Evolutionary conservation across 2,113 vertebrate species (phyloP).

Genomic region (Stigmatopora nigra): DNA sequence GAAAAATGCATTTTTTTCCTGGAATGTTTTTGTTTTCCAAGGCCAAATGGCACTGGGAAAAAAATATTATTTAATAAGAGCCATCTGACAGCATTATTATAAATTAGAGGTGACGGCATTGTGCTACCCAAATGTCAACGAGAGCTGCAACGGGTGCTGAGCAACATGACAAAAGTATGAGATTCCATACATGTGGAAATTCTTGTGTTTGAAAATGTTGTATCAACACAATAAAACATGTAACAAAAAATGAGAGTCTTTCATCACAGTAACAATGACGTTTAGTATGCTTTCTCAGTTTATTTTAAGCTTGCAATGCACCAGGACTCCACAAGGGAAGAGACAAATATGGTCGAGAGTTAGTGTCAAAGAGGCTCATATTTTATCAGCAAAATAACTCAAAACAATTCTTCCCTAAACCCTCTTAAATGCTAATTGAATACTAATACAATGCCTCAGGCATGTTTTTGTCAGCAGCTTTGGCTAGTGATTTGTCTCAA

Average conservation of each 20-base stretch:
- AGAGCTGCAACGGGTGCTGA: slow-evolving; percentile 8
- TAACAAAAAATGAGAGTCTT: slow-evolving; percentile 37
- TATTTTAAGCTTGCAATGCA: slow-evolving; percentile 51
- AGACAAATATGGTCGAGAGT: slow-evolving; percentile 60
- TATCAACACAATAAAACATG: slow-evolving; percentile 14
- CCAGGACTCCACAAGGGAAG: slow-evolving; percentile 47
- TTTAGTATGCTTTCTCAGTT: slow-evolving; percentile 44
- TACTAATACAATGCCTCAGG: slow-evolving; percentile 67
- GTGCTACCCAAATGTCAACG: slow-evolving; percentile 15
- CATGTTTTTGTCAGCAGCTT: slow-evolving; percentile 72
- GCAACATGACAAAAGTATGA: slow-evolving; percentile 5
- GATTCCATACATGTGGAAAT: slow-evolving; percentile 16
- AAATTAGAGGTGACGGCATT: slow-evolving; percentile 17
- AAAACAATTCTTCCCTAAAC: slow-evolving; percentile 65
- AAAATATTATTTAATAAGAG: slow-evolving; percentile 19
- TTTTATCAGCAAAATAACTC: slow-evolving; percentile 69
- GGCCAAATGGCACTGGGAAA: neutral
- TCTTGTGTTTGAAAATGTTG: slow-evolving; percentile 21
- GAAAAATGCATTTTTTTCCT: slow-evolving; percentile 13
- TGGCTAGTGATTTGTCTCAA: slow-evolving; percentile 72
- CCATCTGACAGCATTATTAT: slow-evolving; percentile 13
- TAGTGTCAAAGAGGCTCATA: slow-evolving; percentile 66
- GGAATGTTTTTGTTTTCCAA: slow-evolving; percentile 18
- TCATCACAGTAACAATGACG: slow-evolving; percentile 32
- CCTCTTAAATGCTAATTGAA: slow-evolving; percentile 76